Conservation (phyloP, 35 echinoderm and acorn worm species). For the Apostichopus japonicus region DNA sequence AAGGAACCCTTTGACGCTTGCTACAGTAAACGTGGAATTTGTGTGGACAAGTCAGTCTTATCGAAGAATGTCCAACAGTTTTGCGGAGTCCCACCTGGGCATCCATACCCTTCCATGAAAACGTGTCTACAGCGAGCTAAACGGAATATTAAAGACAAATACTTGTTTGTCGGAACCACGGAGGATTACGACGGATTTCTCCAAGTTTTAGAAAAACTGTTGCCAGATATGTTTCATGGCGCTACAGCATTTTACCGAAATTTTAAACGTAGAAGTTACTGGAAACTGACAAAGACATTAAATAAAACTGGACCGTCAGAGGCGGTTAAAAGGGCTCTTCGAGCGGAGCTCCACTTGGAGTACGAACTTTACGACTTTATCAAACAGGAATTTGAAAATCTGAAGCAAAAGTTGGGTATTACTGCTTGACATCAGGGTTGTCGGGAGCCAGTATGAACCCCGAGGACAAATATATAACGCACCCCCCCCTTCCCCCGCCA, state of each 20-base stretch:
- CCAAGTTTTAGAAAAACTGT: conserved; percentile 5
- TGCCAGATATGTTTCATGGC: conserved; percentile 15
- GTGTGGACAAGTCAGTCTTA: not conserved
- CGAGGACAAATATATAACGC: no score
- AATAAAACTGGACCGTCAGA: not conserved
- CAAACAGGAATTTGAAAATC: conserved; percentile 2
- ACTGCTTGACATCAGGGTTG: not conserved
- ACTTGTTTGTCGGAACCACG: conserved; percentile 10
- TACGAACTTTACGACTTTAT: conserved; percentile 26
- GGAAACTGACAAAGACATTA: not conserved
- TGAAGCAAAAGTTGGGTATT: not conserved
- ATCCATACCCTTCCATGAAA: not conserved
- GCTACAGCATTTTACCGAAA: not conserved
- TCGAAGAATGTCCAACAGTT: conserved; percentile 17
- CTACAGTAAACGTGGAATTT: not conserved
- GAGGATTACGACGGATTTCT: conserved; percentile 40
- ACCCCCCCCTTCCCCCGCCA: no score
- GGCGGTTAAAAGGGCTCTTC: not conserved
- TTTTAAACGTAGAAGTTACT: not conserved
- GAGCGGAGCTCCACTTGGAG: not conserved
- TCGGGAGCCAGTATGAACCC: no score
- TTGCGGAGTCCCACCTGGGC: not conserved
- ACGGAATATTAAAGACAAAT: not conserved
- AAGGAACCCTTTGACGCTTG: conserved; percentile 32
- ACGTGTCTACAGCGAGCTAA: not conserved